Evolutionary conservation across 1,140 invertebrate species (phyloP).

Genomic region (Cataglyphis hispanica): DNA sequence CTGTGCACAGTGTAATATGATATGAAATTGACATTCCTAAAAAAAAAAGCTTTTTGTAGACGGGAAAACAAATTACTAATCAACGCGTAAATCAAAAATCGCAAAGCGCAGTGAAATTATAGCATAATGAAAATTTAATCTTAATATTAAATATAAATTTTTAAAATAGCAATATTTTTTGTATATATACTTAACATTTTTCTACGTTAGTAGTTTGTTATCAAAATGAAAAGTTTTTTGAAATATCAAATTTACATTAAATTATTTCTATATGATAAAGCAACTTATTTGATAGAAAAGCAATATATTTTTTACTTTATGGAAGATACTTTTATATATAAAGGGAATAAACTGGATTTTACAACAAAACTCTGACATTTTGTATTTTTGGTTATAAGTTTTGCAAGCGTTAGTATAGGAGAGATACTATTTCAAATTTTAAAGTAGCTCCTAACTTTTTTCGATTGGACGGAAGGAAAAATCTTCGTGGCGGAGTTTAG

Average conservation of each 20-base stretch:
- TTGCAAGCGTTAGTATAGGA: no score
- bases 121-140: neutral
- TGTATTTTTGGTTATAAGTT: conserved; percentile 17
- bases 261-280: neutral
- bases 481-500: conserved; percentile 9
- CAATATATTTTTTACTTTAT: neutral
- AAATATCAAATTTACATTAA: neutral
- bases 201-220: neutral
- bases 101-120: neutral
- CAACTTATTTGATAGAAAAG: neutral
- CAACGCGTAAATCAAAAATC: neutral
- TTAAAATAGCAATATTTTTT: neutral
- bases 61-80: conserved; percentile 2
- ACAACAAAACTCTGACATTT: neutral
- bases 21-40: neutral
- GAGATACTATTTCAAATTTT: conserved; percentile 1
- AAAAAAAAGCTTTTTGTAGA: neutral
- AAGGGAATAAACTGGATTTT: neutral
- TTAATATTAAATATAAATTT: neutral
- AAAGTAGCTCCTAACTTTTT: conserved; percentile 33
- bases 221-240: neutral
- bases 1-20: neutral
- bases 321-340: neutral
- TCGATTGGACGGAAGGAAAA: neutral
- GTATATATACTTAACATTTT: neutral